Percentiles rank a stretch among this genome's conserved stretches.
These are phyloP conservation scores for Biston stratarius DNA, from an alignment of 2,888 invertebrate genomes.

Conservation along the genomic window DNA sequence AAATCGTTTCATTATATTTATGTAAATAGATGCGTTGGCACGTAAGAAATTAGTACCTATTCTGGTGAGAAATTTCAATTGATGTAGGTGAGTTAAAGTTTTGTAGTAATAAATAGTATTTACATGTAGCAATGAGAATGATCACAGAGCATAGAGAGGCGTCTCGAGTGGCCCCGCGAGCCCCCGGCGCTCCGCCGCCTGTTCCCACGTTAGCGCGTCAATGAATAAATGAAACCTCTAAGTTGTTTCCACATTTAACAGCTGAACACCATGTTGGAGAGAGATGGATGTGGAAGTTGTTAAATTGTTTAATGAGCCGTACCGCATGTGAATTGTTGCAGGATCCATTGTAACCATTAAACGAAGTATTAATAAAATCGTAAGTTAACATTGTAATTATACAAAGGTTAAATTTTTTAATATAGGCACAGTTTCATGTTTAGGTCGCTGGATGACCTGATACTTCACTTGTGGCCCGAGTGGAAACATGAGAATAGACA, in stretches of 20 bases:
- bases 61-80: conserved; percentile 44
- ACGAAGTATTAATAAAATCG: conserved; percentile 58
- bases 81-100: conserved; percentile 69
- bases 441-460: too few species aligned
- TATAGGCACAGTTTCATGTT: too few species aligned
- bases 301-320: conserved; percentile 21
- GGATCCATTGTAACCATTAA: conserved; percentile 64
- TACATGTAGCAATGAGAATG: not conserved
- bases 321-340: conserved; percentile 66
- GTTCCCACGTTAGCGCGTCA: not conserved
- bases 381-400: conserved; percentile 54
- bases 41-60: conserved; percentile 48
- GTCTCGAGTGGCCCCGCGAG: not conserved
- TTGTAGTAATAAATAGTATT: not conserved
- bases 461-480: too few species aligned
- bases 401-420: not conserved
- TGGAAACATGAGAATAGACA: too few species aligned
- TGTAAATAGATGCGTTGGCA: conserved; percentile 72
- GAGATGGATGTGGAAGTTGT: conserved; percentile 28
- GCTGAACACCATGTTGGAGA: not conserved
- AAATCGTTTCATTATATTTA: conserved; percentile 38
- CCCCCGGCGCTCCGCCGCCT: not conserved
- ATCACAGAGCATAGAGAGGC: not conserved
- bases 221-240: not conserved
- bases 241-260: not conserved